phyloP scores from a whole-genome alignment of 2,888 invertebrate genomes.

The Heliconius hortense region DNA sequence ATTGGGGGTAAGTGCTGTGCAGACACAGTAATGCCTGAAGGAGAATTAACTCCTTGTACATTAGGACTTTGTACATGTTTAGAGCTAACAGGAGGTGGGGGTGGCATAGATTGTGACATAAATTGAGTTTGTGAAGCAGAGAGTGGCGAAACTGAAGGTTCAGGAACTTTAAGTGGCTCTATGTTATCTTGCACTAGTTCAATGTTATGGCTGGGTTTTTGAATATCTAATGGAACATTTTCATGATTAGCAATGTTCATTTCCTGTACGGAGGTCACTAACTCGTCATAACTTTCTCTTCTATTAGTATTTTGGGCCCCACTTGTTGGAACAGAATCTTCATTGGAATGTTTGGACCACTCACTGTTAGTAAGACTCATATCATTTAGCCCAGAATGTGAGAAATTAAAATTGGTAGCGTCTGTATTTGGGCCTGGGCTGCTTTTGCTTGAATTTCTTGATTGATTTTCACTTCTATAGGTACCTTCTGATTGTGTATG shows the following conservation, averaged over 20 bases:
- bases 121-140: constrained; percentile 21
- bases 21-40: constrained; percentile 31
- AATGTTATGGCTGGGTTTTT: constrained; percentile 42
- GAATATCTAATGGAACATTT: constrained; percentile 50
- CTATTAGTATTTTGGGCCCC: constrained; percentile 53
- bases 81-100: constrained; percentile 31
- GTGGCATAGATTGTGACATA: constrained; percentile 29
- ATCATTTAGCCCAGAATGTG: constrained; percentile 60
- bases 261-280: constrained; percentile 63
- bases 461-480: constrained; percentile 82
- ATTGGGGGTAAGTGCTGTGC: constrained; percentile 38
- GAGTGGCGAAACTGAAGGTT: constrained; percentile 28
- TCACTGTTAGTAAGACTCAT: constrained; percentile 58
- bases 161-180: constrained; percentile 17
- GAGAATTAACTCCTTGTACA: constrained; percentile 47
- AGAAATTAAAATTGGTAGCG: constrained; percentile 69
- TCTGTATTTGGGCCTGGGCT: constrained; percentile 72
- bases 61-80: constrained; percentile 41
- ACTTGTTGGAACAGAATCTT: constrained; percentile 50
- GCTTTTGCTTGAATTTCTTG: constrained; percentile 77
- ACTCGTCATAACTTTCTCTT: constrained; percentile 60
- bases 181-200: constrained; percentile 29
- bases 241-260: constrained; percentile 66
- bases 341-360: constrained; percentile 58
- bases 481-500: constrained; percentile 83